phyloP scores from a whole-genome alignment of 30 jellyfish, hydroid and myxozoan species.

The Hydra vulgaris region DNA sequence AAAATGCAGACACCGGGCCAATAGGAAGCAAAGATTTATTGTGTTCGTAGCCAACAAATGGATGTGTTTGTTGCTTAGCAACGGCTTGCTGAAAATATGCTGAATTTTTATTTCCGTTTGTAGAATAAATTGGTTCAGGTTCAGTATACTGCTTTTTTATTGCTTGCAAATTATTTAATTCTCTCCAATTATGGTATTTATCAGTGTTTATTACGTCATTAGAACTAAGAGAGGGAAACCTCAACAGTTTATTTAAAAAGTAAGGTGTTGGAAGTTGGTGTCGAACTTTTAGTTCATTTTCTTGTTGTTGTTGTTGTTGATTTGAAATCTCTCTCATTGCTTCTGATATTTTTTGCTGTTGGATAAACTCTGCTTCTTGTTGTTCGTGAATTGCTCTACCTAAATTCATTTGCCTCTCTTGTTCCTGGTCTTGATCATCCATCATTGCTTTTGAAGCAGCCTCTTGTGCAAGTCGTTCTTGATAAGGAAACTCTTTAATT shows the following conservation, averaged over 20 bases:
- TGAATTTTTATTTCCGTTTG: background rate
- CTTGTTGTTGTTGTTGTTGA: slow-evolving; percentile 39
- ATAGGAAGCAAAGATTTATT: background rate
- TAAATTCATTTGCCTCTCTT: slow-evolving; percentile 11
- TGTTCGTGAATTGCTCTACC: background rate
- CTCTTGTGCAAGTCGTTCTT: background rate
- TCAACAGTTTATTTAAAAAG: slow-evolving; percentile 8
- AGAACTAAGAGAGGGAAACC: slow-evolving; percentile 4
- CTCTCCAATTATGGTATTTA: background rate
- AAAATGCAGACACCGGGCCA: slow-evolving; percentile 12
- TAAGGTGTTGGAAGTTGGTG: slow-evolving; percentile 40
- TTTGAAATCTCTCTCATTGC: slow-evolving; percentile 35
- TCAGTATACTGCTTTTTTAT: background rate
- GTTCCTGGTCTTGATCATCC: slow-evolving; percentile 23
- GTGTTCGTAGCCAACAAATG: background rate
- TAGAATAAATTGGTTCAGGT: background rate
- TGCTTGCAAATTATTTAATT: background rate
- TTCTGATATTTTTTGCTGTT: slow-evolving; percentile 36
- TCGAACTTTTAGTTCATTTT: slow-evolving; percentile 31
- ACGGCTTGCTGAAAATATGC: background rate
- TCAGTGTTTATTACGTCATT: background rate
- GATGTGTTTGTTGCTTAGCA: background rate
- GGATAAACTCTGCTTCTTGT: slow-evolving; percentile 13
- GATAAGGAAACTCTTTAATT: background rate
- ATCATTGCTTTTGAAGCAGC: slow-evolving; percentile 6